Percentiles rank a stretch among this genome's conserved stretches.
Evolutionary conservation across 2,797 vertebrate genomes (phyloP).

Genomic region (Helicolenus hilgendorfi): DNA sequence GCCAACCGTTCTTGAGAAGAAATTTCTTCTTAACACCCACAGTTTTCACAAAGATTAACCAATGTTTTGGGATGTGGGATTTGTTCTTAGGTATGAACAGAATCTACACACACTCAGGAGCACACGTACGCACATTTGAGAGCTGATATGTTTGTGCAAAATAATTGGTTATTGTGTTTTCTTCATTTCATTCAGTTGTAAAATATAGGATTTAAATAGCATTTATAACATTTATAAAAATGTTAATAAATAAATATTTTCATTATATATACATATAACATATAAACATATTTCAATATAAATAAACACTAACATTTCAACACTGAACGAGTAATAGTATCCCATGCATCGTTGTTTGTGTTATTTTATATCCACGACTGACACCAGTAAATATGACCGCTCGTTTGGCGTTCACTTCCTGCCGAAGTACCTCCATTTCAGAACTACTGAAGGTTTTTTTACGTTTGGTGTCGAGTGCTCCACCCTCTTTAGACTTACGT

Average conservation of each 20-base stretch:
- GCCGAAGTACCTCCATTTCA: neutral
- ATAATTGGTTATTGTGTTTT: neutral
- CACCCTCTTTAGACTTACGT: neutral
- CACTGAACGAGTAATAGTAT: neutral
- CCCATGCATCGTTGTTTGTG: neutral
- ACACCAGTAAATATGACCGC: neutral
- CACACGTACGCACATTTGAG: neutral
- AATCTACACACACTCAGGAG: neutral
- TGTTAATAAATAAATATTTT: neutral
- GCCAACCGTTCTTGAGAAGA: too few relatives aligned
- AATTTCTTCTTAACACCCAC: too few relatives aligned
- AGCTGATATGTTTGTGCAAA: neutral
- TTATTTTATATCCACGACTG: neutral
- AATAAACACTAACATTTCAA: neutral
- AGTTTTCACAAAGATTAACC: accelerated
- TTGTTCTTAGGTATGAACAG: neutral
- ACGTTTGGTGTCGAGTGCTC: neutral
- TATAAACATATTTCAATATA: neutral
- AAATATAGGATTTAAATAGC: neutral
- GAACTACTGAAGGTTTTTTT: neutral
- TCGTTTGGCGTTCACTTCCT: neutral
- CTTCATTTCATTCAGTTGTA: neutral
- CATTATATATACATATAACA: too few relatives aligned
- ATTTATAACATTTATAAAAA: neutral
- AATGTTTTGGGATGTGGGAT: neutral